Percentiles rank a stretch among this genome's conserved stretches.
These are phyloP conservation scores for Myotis lucifugus DNA, from an alignment of 2,113 vertebrate genomes.

Conservation along the genomic window DNA sequence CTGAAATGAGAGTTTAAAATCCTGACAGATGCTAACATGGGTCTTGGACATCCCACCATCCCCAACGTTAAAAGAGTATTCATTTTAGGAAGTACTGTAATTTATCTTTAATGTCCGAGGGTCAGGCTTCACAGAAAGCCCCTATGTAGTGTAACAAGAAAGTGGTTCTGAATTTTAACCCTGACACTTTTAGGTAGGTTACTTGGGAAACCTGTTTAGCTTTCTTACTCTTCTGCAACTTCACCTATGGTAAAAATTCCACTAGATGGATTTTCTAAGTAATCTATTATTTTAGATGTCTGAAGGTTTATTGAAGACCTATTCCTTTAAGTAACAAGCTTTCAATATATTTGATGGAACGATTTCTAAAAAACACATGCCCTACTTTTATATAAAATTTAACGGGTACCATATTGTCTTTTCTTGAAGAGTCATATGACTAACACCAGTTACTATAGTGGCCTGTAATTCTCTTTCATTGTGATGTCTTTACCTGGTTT, in stretches of 20 bases:
- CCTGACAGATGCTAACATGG: not conserved
- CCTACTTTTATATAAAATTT: not conserved
- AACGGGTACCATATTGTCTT: not conserved
- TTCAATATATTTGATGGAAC: slow-evolving; percentile 16
- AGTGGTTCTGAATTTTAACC: slow-evolving; percentile 7
- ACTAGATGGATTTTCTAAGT: not conserved
- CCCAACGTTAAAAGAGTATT: not conserved
- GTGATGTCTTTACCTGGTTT: too few relatives aligned
- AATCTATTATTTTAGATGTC: not conserved
- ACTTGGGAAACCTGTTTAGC: not conserved
- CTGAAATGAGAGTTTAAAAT: slow-evolving; percentile 47
- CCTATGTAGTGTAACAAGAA: not conserved
- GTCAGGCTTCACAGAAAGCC: slow-evolving; percentile 7
- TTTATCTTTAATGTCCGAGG: not conserved
- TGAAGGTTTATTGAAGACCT: not conserved
- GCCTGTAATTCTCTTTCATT: too few relatives aligned
- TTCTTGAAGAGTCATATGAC: not conserved
- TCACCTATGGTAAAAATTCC: not conserved
- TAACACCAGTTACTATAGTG: not conserved
- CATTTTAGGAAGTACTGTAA: not conserved
- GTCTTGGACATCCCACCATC: not conserved
- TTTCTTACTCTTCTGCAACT: not conserved
- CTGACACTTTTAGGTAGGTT: not conserved
- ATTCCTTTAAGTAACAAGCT: not conserved
- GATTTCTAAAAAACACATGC: slow-evolving; percentile 28